These are phyloP conservation scores for Verasper variegatus DNA, from an alignment of 2,113 vertebrate species.

Conservation along the genomic window DNA sequence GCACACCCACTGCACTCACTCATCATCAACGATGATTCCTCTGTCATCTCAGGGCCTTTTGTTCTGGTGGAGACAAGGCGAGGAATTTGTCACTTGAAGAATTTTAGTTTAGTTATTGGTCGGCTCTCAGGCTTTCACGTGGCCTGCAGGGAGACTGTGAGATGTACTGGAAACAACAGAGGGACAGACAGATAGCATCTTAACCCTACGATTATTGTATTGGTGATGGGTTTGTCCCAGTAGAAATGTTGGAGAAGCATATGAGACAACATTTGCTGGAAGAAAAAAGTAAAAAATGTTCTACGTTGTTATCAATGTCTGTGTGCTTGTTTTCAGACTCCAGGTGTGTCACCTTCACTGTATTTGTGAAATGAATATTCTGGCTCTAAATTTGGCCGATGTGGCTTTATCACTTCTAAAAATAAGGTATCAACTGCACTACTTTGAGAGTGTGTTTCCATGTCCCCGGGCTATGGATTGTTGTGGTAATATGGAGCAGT, in stretches of 20 bases:
- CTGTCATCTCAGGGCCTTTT: neutral
- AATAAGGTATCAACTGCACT: conserved; percentile 40
- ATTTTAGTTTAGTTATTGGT: conserved; percentile 21
- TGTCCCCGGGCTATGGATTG: neutral
- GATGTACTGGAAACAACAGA: conserved; percentile 7
- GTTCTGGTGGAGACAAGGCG: conserved; percentile 5
- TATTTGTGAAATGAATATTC: neutral
- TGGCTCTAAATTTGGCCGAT: conserved; percentile 21
- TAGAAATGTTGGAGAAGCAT: neutral
- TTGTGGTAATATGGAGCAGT: conserved; percentile 8
- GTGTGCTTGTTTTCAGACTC: neutral
- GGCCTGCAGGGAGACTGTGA: neutral
- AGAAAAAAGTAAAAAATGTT: neutral
- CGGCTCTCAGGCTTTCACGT: neutral
- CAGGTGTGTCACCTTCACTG: neutral
- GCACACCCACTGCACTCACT: neutral
- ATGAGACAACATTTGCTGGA: neutral
- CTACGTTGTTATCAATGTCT: neutral
- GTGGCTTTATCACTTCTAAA: conserved; percentile 34
- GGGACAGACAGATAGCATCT: neutral
- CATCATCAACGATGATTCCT: neutral
- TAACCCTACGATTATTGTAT: neutral
- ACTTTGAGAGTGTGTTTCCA: conserved; percentile 52
- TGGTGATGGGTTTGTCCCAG: neutral
- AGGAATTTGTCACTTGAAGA: conserved; percentile 4